Evolutionary conservation across 2,113 vertebrate genomes (phyloP).

Genomic region (Centropus bengalensis): DNA sequence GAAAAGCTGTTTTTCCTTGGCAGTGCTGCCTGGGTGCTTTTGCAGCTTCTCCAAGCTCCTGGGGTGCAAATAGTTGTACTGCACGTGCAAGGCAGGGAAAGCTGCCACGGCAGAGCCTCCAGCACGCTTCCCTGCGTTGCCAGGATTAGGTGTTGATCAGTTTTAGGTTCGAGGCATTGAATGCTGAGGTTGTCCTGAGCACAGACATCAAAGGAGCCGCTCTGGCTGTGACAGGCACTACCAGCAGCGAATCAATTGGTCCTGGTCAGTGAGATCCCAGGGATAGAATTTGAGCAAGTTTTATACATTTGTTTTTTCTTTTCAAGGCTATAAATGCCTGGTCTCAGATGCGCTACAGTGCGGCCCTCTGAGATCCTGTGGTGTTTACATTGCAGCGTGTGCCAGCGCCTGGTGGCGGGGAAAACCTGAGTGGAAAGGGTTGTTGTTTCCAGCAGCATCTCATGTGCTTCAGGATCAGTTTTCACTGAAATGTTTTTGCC

Average conservation of each 20-base stretch:
- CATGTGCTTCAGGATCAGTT: conserved; percentile 9
- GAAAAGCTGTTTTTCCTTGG: not conserved
- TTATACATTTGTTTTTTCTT: not conserved
- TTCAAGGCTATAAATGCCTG: not conserved
- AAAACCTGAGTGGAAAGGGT: not conserved
- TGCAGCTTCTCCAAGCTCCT: not conserved
- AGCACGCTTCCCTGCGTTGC: fast-evolving
- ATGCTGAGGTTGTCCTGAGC: not conserved
- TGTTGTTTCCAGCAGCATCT: not conserved
- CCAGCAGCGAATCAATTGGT: not conserved
- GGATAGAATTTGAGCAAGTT: not conserved
- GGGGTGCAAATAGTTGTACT: not conserved
- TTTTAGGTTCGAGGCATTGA: not conserved
- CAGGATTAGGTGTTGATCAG: not conserved
- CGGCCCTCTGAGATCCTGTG: not conserved
- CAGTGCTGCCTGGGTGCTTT: not conserved
- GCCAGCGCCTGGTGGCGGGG: not conserved
- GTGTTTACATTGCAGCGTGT: not conserved
- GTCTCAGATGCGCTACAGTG: not conserved
- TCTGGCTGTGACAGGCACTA: not conserved
- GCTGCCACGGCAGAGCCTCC: not conserved
- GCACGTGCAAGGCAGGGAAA: not conserved
- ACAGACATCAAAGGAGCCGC: not conserved
- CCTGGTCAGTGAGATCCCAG: not conserved
- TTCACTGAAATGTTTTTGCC: not conserved